These are phyloP conservation scores for Pluvialis apricaria DNA, from an alignment of 2,113 vertebrate species.

Conservation along the genomic window DNA sequence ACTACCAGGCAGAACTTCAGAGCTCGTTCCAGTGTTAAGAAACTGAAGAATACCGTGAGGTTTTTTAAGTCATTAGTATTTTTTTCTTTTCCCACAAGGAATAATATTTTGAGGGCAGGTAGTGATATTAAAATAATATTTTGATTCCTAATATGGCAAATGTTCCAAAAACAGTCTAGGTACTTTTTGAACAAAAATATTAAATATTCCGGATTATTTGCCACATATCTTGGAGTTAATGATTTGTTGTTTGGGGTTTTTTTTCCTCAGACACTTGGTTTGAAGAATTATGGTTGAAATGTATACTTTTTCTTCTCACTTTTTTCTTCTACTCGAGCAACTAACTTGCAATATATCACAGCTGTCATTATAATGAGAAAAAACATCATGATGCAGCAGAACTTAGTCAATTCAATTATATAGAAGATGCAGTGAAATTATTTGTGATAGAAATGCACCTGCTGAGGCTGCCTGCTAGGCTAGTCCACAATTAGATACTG, in stretches of 20 bases:
- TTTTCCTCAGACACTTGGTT: background rate
- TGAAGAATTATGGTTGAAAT: background rate
- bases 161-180: background rate
- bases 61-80: background rate
- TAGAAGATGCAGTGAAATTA: slow-evolving; percentile 51
- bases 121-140: background rate
- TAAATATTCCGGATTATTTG: background rate
- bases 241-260: background rate
- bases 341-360: slow-evolving; percentile 42
- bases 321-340: background rate
- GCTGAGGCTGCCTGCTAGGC: slow-evolving; percentile 42
- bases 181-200: background rate
- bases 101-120: background rate
- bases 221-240: background rate
- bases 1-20: background rate
- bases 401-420: slow-evolving; percentile 60
- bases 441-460: slow-evolving; percentile 52
- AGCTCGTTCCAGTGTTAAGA: background rate
- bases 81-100: background rate
- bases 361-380: slow-evolving; percentile 58
- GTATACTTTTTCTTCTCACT: background rate
- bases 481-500: slow-evolving; percentile 30
- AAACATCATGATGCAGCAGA: slow-evolving; percentile 54
- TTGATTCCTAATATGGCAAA: background rate
- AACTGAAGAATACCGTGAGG: background rate